A percentile compares a stretch with the other conserved stretches of the same genome.
Conservation (phyloP, 35 echinoderm and acorn worm species). For the Ophioderma brevispina region DNA sequence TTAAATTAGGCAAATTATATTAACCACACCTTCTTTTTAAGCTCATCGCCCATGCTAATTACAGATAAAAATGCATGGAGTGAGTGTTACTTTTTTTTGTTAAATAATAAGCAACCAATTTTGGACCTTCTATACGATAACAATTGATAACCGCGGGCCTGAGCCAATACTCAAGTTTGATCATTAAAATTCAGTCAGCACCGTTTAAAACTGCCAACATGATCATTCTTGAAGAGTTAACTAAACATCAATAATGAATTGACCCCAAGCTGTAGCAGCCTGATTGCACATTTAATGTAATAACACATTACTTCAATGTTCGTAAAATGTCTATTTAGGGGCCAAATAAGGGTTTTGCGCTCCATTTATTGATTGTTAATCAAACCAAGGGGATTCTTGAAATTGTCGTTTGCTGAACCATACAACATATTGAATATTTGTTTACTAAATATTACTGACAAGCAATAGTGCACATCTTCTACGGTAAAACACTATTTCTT, state of each 20-base stretch:
- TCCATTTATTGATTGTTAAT: not conserved
- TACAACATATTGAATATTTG: not conserved
- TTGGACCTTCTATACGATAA: not conserved
- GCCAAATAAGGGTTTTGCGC: not conserved
- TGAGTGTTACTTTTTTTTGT: not conserved
- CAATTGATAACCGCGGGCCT: slow-evolving; percentile 6
- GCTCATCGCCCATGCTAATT: slow-evolving; percentile 1
- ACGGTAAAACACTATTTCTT: no score
- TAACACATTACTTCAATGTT: not conserved
- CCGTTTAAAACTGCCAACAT: not conserved
- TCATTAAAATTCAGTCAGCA: not conserved
- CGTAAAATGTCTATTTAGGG: not conserved
- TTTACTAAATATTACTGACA: no score
- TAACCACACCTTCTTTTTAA: not conserved
- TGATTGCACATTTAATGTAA: not conserved
- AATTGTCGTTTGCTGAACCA: not conserved
- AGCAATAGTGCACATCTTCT: no score
- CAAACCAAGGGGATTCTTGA: not conserved
- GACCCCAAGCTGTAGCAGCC: not conserved
- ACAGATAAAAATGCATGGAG: not conserved
- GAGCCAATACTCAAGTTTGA: not conserved
- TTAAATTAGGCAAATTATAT: not conserved
- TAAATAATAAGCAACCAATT: not conserved
- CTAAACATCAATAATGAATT: not conserved
- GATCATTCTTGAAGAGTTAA: not conserved